Evolutionary conservation across 2,113 vertebrate genomes (phyloP), one percentile per base, ranked within the genome.

Genomic region (Daphoenositta chrysoptera): DNA sequence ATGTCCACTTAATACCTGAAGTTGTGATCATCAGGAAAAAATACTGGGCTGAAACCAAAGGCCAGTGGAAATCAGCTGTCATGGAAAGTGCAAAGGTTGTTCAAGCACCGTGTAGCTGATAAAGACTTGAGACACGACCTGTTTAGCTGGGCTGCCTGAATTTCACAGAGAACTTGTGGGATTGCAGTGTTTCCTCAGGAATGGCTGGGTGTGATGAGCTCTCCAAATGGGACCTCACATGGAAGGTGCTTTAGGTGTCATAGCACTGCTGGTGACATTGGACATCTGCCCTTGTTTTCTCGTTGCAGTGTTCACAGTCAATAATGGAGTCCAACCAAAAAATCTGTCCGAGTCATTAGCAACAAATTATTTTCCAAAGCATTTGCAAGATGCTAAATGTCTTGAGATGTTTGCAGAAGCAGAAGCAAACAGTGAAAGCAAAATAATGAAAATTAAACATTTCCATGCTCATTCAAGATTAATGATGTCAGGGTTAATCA

Each of bases 381-480:
- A 31, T 85, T 94, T 87, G 77, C 42, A 82, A 87, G 65, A 83
- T 71, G 65, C 84, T 93, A 58, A 91, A 90, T 77, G 39, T 91
- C 90, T 91, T 51, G 61, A 91, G 89, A 57, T 94, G 54, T 79
- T 95, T 85, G 81, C 63, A 93, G 87, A 91, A 94, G 63, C 35
- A 83, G 90, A 78, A 93, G n/a, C 35, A 79, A 96, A 90, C 72
- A 69, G 37, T 65, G 84, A 76, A 89, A 65, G 61, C 63, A 82
- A 87, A 91, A 85, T 68, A 93, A 93, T 71, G 58, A 90, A 89
- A 95, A 96, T 89, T 57, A 95, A 95, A 93, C 30, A 65, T 87
- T 90, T 87, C 27, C 20, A 50, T 76, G 53, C 66, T 89, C 73
- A 57, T 83, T 96, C 77, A 79, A 72, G 66, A 89, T 94, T 89